Base-by-base conservation (phyloP, 1,140 invertebrate genomes). In the Colletes latitarsis region DNA sequence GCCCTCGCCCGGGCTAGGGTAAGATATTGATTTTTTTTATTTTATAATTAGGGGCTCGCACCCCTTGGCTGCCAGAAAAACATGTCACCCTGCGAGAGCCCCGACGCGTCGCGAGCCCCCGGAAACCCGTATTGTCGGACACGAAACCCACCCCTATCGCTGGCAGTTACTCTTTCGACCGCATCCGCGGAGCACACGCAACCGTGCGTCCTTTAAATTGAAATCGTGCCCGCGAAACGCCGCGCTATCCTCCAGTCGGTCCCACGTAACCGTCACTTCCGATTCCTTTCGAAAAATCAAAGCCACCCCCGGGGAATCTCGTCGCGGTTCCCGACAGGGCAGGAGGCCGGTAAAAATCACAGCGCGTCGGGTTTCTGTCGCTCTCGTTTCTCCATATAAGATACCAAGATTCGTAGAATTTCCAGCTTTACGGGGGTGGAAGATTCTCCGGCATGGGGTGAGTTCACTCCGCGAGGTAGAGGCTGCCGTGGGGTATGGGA, bases 21-120 rank as follows among this genome's bases (percentile, higher is more conserved):
- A 93, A 91, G 91, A 93, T 93, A 93, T 93, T 93, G 92, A 93
- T 93, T 93, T 93, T 92, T 88, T 93, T 93, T 93, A 93, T 93
- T 93, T 93, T 93, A 93, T 93, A 93, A 93, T 93, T 93, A 93
- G 92, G 91, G 92, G 89, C 89, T 91, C 89, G 88, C 89, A 91
- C 91, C 91, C 91, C 91, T 91, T 85, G 82, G 88, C 88, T 92
- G 90, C 87, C 90, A 89, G 88, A 92, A 92, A 92, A 93, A 93
- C 88, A 92, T 91, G 91, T 93, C 91, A 89, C 89, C 88, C 88
- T 71, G 77, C 72, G n/a, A 68, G 39, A 66, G 41, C 46, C 15
- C 46, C 55, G 53, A 14, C 58, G 49, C 21, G 10, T 12, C 52
- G 57, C 30, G 43, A 58, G 67, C 30, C 6, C 30, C 21, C 30